Conservation (phyloP, 2,797 vertebrate genomes). For the Sarcophilus harrisii region DNA sequence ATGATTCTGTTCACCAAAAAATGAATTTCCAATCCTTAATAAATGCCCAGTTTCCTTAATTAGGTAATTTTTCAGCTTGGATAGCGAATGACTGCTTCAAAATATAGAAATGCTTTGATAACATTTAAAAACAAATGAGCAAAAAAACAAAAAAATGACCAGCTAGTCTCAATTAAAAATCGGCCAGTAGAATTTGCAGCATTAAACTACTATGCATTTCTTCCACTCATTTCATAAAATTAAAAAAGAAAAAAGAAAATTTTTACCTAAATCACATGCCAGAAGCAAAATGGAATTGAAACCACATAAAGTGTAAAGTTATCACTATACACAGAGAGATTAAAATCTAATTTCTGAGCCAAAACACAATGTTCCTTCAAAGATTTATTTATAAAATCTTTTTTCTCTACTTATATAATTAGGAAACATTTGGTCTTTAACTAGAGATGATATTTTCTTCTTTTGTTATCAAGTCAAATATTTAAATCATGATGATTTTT, state of each 20-base stretch:
- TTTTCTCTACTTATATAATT: background rate
- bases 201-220: background rate
- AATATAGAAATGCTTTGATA: constrained; percentile 30
- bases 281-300: background rate
- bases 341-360: background rate
- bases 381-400: background rate
- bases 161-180: constrained; percentile 39
- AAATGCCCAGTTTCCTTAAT: constrained; percentile 10
- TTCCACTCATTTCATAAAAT: background rate
- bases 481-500: constrained; percentile 21
- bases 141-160: constrained; percentile 28
- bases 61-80: background rate
- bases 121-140: constrained; percentile 16
- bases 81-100: constrained; percentile 6
- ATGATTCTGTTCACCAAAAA: background rate
- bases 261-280: background rate
- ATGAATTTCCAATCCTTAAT: constrained; percentile 9
- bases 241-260: background rate
- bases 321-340: background rate
- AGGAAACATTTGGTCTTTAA: background rate
- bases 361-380: background rate
- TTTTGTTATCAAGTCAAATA: constrained; percentile 25
- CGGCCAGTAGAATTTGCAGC: background rate
- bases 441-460: background rate
- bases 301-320: background rate